These are phyloP conservation scores for Ciconia stormi DNA, from an alignment of 2,113 vertebrate genomes.

Conservation along the genomic window DNA sequence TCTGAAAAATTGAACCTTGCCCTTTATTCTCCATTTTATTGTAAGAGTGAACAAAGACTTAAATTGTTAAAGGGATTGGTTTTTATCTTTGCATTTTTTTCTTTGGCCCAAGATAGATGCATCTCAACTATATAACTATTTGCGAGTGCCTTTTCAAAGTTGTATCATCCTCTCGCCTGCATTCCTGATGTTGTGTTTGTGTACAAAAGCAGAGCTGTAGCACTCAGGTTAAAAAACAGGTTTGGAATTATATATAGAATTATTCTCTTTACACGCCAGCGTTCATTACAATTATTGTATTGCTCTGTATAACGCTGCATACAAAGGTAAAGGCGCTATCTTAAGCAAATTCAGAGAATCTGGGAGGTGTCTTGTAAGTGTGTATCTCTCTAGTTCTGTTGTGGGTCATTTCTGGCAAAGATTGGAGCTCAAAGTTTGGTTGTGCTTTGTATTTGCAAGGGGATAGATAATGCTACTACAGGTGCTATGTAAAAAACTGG, in stretches of 20 bases:
- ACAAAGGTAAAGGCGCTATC: background rate
- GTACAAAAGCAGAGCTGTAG: background rate
- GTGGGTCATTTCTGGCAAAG: conserved; percentile 29
- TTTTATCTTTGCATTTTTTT: background rate
- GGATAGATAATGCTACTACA: background rate
- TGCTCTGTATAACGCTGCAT: background rate
- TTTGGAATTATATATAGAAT: background rate
- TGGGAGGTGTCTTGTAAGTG: conserved; percentile 6
- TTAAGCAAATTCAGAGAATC: background rate
- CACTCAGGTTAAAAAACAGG: background rate
- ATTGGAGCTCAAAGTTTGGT: conserved; percentile 24
- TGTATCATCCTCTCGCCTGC: background rate
- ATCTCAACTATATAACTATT: background rate
- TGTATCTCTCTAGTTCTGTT: background rate
- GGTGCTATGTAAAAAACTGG: background rate
- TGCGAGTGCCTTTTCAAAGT: background rate
- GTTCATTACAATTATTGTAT: background rate
- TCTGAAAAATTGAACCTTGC: background rate
- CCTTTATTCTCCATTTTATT: background rate
- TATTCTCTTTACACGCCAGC: background rate
- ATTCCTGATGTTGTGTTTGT: background rate
- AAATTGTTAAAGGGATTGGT: background rate
- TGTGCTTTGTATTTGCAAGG: background rate
- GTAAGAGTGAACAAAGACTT: background rate
- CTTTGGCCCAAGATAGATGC: background rate